Percentiles rank a stretch among this genome's conserved stretches.
These are phyloP conservation scores for Myzus persicae DNA, from an alignment of 1,140 invertebrate species.

Conservation along the genomic window DNA sequence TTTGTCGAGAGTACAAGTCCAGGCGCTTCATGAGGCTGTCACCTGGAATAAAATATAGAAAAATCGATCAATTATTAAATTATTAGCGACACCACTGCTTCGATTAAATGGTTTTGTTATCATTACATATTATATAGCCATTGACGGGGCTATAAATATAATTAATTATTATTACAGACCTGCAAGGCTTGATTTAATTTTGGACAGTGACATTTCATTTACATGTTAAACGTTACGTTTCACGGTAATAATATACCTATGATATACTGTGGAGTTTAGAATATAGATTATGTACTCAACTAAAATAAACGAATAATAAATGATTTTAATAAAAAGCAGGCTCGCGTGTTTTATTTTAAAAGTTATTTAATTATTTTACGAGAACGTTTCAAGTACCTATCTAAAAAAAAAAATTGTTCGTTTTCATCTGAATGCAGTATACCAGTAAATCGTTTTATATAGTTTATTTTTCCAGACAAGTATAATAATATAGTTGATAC, in stretches of 20 bases:
- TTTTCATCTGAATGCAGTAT: not conserved
- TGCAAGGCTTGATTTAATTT: not conserved
- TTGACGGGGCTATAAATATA: not conserved
- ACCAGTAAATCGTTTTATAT: not conserved
- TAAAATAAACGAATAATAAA: constrained; percentile 8
- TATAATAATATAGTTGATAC: not conserved
- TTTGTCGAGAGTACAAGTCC: constrained; percentile 70
- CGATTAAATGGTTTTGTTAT: not conserved
- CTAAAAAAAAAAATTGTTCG: not conserved
- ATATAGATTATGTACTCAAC: not conserved
- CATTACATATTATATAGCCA: not conserved
- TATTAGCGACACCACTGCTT: not conserved
- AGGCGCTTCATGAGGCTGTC: constrained; percentile 68
- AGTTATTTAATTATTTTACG: not conserved
- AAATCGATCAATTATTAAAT: not conserved
- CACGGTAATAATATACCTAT: not conserved
- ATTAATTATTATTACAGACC: not conserved
- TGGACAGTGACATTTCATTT: not conserved
- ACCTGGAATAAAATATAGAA: constrained; percentile 65
- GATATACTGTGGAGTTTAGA: not conserved
- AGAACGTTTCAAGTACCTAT: not conserved
- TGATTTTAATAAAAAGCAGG: not conserved
- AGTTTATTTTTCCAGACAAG: not conserved
- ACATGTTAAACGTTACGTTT: not conserved
- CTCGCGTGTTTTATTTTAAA: not conserved